Percentiles rank a stretch among this genome's conserved stretches.
These are phyloP conservation scores for Mythimna vitellina DNA, from an alignment of 2,888 invertebrate species.

Conservation along the genomic window DNA sequence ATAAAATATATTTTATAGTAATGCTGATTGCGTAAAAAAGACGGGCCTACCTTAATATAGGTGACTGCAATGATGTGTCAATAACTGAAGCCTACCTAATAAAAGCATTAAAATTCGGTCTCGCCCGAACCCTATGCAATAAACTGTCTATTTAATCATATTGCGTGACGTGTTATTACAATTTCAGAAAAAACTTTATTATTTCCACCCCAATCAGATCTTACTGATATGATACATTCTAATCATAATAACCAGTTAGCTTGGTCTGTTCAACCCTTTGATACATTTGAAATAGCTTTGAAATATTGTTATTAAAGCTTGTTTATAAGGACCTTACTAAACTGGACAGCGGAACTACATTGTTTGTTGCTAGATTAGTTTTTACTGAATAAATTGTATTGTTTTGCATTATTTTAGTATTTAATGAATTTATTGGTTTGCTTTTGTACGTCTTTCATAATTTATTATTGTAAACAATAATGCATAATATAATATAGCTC, in stretches of 20 bases:
- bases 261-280: conserved; percentile 54
- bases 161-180: conserved; percentile 62
- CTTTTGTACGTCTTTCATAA: neutral
- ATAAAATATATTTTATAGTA: no score
- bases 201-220: conserved; percentile 59
- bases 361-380: conserved; percentile 35
- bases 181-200: conserved; percentile 70
- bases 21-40: no score
- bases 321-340: conserved; percentile 43
- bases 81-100: neutral
- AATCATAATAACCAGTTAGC: conserved; percentile 35
- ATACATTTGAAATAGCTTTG: conserved; percentile 47
- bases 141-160: conserved; percentile 66
- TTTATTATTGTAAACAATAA: neutral
- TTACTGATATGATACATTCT: conserved; percentile 46
- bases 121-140: conserved; percentile 9
- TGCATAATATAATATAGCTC: no score
- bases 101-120: neutral
- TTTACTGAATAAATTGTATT: conserved; percentile 31
- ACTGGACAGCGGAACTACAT: conserved; percentile 33
- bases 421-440: conserved; percentile 27
- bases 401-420: conserved; percentile 33
- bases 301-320: conserved; percentile 46
- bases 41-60: no score
- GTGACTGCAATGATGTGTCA: neutral